These are phyloP conservation scores for Drosophila guanche DNA, from an alignment of 1,140 invertebrate genomes.

Conservation along the genomic window DNA sequence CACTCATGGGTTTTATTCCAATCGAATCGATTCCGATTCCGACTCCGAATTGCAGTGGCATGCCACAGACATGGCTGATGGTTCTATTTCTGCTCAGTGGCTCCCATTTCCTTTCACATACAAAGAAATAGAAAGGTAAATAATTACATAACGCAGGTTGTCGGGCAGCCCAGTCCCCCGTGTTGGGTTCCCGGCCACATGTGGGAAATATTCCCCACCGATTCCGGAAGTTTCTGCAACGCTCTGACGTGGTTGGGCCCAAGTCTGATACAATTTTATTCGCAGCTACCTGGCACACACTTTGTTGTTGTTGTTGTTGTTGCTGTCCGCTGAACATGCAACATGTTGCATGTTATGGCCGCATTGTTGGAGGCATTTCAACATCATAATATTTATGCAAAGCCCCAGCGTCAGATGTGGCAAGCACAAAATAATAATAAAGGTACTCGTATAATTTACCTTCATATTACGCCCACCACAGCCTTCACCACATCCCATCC, in stretches of 20 bases:
- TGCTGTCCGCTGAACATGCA: slow-evolving; percentile 60
- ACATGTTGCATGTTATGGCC: slow-evolving; percentile 75
- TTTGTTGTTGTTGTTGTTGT: slow-evolving; percentile 46
- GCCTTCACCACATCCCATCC: slow-evolving; percentile 2
- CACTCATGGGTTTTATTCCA: too few species aligned
- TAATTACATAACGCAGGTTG: not conserved
- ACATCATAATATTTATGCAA: slow-evolving; percentile 48
- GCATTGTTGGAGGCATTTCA: slow-evolving; percentile 47
- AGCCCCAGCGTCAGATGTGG: slow-evolving; percentile 58
- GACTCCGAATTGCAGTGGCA: slow-evolving; percentile 35
- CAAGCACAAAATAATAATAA: slow-evolving; percentile 49
- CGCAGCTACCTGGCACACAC: slow-evolving; percentile 49
- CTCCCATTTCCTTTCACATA: slow-evolving; percentile 24
- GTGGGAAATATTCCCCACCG: not conserved
- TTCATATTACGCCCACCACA: slow-evolving; percentile 15
- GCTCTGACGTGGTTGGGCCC: slow-evolving; percentile 9
- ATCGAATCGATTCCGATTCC: slow-evolving; percentile 18
- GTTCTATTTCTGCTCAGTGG: slow-evolving; percentile 4
- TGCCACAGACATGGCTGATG: slow-evolving; percentile 16
- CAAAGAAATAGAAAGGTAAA: not conserved
- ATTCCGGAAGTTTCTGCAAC: slow-evolving; percentile 45
- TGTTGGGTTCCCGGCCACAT: not conserved
- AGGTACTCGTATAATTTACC: slow-evolving; percentile 35
- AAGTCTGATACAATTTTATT: slow-evolving; percentile 22
- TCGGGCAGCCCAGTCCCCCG: not conserved